Evolutionary conservation across 2,888 invertebrate genomes (phyloP).

Genomic region (Andricus curvator): DNA sequence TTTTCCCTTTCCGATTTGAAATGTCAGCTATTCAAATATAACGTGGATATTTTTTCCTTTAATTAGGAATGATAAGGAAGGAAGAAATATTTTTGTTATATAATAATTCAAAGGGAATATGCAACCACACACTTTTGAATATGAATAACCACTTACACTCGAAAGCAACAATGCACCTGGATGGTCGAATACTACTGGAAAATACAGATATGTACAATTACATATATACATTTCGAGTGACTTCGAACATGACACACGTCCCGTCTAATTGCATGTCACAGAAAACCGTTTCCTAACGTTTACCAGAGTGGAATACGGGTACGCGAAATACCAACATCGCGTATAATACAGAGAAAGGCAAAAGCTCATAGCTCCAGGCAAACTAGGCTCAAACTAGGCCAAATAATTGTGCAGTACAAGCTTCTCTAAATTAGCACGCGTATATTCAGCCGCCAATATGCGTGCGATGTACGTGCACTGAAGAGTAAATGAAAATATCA

Average conservation of each 20-base stretch:
- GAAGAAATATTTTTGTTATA: not conserved
- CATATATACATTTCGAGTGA: slow-evolving; percentile 39
- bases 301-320: slow-evolving; percentile 19
- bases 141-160: not conserved
- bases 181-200: not conserved
- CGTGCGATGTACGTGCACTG: not conserved
- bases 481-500: not conserved
- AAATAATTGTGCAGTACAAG: slow-evolving; percentile 17
- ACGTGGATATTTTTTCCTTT: not conserved
- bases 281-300: slow-evolving; percentile 45
- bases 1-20: not conserved
- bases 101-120: not conserved
- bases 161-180: slow-evolving; percentile 1
- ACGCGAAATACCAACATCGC: slow-evolving; percentile 14
- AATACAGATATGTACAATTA: not conserved
- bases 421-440: slow-evolving; percentile 15
- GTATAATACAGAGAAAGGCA: slow-evolving; percentile 16
- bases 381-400: slow-evolving; percentile 32
- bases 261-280: slow-evolving; percentile 57
- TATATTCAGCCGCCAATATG: slow-evolving; percentile 14
- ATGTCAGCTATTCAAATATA: not conserved
- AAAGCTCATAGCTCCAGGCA: slow-evolving; percentile 6
- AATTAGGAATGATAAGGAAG: not conserved
- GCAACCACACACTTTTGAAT: not conserved
- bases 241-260: slow-evolving; percentile 59